Evolutionary conservation across 2,888 invertebrate species (phyloP).

Genomic region (Netelia inedita): DNA sequence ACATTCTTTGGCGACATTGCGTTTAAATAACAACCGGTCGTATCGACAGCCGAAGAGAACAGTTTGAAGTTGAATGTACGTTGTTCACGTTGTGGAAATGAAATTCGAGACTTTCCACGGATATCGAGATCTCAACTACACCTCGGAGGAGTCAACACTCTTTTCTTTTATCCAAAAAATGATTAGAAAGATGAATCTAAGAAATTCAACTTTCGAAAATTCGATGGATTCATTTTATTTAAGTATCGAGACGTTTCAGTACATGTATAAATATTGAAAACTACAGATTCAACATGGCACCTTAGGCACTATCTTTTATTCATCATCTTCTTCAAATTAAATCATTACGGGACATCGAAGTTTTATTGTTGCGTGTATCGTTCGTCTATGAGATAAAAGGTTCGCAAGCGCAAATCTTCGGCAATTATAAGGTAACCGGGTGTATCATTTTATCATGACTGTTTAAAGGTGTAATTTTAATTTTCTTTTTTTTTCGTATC

Average conservation of each 20-base stretch:
- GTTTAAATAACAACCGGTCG: background rate
- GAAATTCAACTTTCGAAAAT: background rate
- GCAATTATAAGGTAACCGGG: conserved; percentile 32
- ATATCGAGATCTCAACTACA: background rate
- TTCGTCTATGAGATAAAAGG: conserved; percentile 27
- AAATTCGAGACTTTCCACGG: background rate
- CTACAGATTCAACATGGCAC: conserved; percentile 54
- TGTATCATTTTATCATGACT: conserved; percentile 5
- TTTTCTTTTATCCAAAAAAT: no score
- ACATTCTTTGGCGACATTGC: conserved; percentile 9
- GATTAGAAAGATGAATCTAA: background rate
- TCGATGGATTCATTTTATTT: background rate
- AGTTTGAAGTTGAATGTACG: background rate
- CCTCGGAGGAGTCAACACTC: no score
- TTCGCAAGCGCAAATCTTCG: conserved; percentile 28
- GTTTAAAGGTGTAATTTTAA: background rate
- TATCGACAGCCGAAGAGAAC: background rate
- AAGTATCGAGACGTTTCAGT: background rate
- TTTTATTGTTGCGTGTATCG: conserved; percentile 18
- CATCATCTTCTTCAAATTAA: conserved; percentile 33
- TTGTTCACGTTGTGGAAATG: background rate
- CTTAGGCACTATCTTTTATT: conserved; percentile 50
- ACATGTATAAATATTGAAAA: background rate
- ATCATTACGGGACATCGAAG: conserved; percentile 33
- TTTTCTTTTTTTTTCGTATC: conserved; percentile 25